Base-by-base conservation (phyloP, 2,797 vertebrate genomes). In the Setipinna tenuifilis region DNA sequence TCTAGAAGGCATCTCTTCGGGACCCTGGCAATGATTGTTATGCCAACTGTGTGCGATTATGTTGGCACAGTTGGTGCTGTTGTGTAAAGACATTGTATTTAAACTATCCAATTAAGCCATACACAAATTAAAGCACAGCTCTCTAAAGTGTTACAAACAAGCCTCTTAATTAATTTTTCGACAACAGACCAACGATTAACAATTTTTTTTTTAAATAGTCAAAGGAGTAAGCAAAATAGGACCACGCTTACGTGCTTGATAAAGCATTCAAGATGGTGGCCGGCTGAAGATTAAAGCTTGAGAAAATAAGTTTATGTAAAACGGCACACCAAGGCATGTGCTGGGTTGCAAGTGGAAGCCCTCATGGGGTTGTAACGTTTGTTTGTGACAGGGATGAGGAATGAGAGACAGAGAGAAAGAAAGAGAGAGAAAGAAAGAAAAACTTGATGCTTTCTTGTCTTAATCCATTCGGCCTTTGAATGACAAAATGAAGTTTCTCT, bases 401-500 rank as follows among this genome's bases (percentile, higher is more conserved):
- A 25, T 7, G 71, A 44, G 68, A 75, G 68, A 75, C 12, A 35
- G 0, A 41, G 31, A 75, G 31, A 75, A 16, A 78, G 71, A 44
- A 7, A 75, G 35, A 41, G 71, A 78, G 71, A 19, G 71, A 6
- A 75, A 35, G 50, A 54, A 54, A 54, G 50, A 44, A 75, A 78
- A 41, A 78, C 71, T 84, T 31, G 83, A 83, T 48, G 44, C 17
- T 78, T 44, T 83, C 14, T n/a, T 75, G 68, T 81, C 48, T 82
- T 83, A 82, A 83, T 54, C 44, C 28, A 78, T 78, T 12, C 75
- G 83, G 48, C 28, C 62, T 78, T 19, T 84, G 44, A 87, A 82
- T 57, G 83, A 75, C 84, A 85, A 68, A 83, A 84, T 68, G 58
- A 86, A 86, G 83, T 84, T 83, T 78, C 59, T 78, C 71, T 78